Evolutionary conservation across 2,888 invertebrate species (phyloP).

Genomic region (Harpalus rubripes): DNA sequence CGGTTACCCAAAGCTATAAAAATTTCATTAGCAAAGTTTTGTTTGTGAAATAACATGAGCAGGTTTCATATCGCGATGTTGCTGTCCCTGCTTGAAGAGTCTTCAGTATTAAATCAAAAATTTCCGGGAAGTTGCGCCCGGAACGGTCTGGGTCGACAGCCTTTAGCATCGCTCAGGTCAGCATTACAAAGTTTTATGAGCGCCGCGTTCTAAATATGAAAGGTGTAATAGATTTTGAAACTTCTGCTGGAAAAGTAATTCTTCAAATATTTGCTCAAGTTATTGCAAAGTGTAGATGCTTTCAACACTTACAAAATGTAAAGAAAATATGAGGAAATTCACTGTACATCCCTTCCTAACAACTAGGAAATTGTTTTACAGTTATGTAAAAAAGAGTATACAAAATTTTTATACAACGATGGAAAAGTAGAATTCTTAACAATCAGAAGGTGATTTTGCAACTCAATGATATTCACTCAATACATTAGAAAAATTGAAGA

Average conservation of each 20-base stretch:
- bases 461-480: no score
- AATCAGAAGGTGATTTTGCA: no score
- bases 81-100: slow-evolving; percentile 28
- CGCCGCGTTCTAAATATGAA: slow-evolving; percentile 57
- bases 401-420: no score
- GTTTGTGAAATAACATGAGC: slow-evolving; percentile 4
- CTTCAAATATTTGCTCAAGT: slow-evolving; percentile 36
- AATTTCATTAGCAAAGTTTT: slow-evolving; percentile 29
- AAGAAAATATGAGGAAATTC: not conserved
- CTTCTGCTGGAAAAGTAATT: slow-evolving; percentile 23
- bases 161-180: slow-evolving; percentile 44
- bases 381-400: not conserved
- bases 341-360: not conserved
- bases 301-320: slow-evolving; percentile 6
- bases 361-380: slow-evolving; percentile 6
- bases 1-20: slow-evolving; percentile 12
- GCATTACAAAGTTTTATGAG: slow-evolving; percentile 62
- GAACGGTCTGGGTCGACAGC: slow-evolving; percentile 27
- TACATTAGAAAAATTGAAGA: no score
- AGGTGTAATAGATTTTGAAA: slow-evolving; percentile 61
- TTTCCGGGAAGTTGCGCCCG: slow-evolving; percentile 33
- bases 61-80: slow-evolving; percentile 3
- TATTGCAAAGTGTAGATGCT: slow-evolving; percentile 12
- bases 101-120: slow-evolving; percentile 51
- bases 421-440: no score